Evolutionary conservation across 92 coral and sea anemone species (phyloP).

Genomic region (Isaurus tuberculatus): DNA sequence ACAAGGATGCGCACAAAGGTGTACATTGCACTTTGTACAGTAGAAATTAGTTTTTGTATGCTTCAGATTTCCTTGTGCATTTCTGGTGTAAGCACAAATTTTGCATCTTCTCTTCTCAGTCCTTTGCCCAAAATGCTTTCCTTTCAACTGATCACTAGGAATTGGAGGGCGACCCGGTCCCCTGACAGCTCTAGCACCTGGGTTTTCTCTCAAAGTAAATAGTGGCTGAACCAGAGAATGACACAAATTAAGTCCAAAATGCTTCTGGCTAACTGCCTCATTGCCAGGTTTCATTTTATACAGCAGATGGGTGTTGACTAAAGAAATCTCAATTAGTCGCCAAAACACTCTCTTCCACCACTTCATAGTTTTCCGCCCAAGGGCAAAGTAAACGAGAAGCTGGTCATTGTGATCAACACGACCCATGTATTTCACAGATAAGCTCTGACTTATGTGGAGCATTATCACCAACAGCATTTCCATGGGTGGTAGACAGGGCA

Average conservation of each 20-base stretch:
- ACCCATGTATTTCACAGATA: conserved; percentile 52
- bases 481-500: conserved; percentile 67
- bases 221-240: conserved; percentile 59
- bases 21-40: conserved; percentile 35
- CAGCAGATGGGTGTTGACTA: conserved; percentile 46
- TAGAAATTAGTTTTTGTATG: conserved; percentile 32
- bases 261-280: conserved; percentile 44
- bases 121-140: not conserved
- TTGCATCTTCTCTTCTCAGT: conserved; percentile 8
- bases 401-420: conserved; percentile 63
- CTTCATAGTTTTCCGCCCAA: conserved; percentile 49
- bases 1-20: conserved; percentile 37
- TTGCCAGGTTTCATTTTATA: conserved; percentile 34
- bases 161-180: conserved; percentile 57
- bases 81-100: conserved; percentile 27
- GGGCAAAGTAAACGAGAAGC: conserved; percentile 55
- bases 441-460: conserved; percentile 53
- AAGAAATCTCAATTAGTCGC: conserved; percentile 47
- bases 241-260: conserved; percentile 41
- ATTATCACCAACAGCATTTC: conserved; percentile 57
- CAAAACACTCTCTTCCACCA: conserved; percentile 66
- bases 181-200: not conserved
- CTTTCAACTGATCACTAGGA: conserved; percentile 13
- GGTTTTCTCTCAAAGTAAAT: not conserved
- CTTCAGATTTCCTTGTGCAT: conserved; percentile 8